Evolutionary conservation across 2,888 invertebrate species (phyloP), one percentile per base, ranked within the genome.

Genomic region (Deilephila porcellus): DNA sequence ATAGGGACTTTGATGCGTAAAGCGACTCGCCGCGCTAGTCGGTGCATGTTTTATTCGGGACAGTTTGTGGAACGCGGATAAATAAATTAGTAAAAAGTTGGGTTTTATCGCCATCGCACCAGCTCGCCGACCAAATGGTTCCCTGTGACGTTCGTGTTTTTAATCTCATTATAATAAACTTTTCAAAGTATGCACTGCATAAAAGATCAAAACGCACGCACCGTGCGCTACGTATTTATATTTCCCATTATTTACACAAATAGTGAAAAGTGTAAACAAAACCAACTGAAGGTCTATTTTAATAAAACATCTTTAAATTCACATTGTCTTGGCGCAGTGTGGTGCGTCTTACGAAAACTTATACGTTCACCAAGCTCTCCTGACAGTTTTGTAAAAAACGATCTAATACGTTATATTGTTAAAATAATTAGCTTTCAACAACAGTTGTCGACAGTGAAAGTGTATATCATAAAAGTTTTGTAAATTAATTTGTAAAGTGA

Each of bases 71-170:
- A 83, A 83, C 82, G 82, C 84, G 82, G 80, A 86, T 87, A 78
- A 85, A 86, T 86, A 84, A 85, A 88, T 87, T 86, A 85, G 78
- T 84, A 81, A 84, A 83, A 84, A 82, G 80, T 84, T 85, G 72
- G 45, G 74, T 84, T 85, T 85, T 80, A 84, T 85, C 79, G 80
- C 79, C 83, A 80, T 82, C 81, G 80, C 52, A 77, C 63, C 37
- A 63, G 67, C 25, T 80, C 78, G 80, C 73, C 75, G 75, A 81
- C 80, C 79, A 80, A 78, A 80, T 77, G 77, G 20, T 78, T 74
- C 73, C 72, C 62, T 77, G 75, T 76, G 74, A 78, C 76, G 71
- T 75, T 78, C 71, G 76, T 72, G 70, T 79, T 81, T 76, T 74
- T 78, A 77, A 79, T 79, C 76, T 77, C 72, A 75, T 77, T 80